Percentiles rank a stretch among this genome's conserved stretches.
These are phyloP conservation scores for Syngnathus floridae DNA, from an alignment of 2,113 vertebrate genomes.

Conservation along the genomic window DNA sequence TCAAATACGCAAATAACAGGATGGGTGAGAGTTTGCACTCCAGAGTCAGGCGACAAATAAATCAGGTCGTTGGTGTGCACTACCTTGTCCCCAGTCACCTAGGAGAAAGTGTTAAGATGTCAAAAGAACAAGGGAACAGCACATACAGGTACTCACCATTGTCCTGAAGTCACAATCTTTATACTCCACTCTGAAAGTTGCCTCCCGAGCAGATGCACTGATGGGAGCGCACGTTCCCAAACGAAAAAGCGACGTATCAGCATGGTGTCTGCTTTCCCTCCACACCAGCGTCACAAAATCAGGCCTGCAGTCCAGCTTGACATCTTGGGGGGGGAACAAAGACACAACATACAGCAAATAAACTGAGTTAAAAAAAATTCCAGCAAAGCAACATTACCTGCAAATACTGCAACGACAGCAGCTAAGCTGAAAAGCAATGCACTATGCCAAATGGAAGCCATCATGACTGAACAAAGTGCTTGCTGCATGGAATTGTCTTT, in stretches of 20 bases:
- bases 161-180: constrained; percentile 54
- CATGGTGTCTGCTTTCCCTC: constrained; percentile 30
- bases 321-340: constrained; percentile 21
- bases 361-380: not conserved
- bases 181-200: constrained; percentile 46
- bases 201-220: constrained; percentile 25
- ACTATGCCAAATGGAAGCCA: constrained; percentile 37
- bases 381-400: constrained; percentile 41
- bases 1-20: constrained; percentile 55
- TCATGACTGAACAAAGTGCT: constrained; percentile 5
- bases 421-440: constrained; percentile 16
- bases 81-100: constrained; percentile 55
- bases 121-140: not conserved
- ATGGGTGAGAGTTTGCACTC: constrained; percentile 17
- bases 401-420: constrained; percentile 12
- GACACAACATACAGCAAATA: not conserved
- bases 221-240: constrained; percentile 62
- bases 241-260: constrained; percentile 34
- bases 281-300: constrained; percentile 52
- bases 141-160: constrained; percentile 38
- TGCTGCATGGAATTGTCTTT: not conserved
- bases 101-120: not conserved
- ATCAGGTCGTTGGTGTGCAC: constrained; percentile 51
- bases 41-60: constrained; percentile 31
- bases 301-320: constrained; percentile 54